Evolutionary conservation across 1,140 invertebrate species (phyloP).

Genomic region (Panagrolaimus sp.): DNA sequence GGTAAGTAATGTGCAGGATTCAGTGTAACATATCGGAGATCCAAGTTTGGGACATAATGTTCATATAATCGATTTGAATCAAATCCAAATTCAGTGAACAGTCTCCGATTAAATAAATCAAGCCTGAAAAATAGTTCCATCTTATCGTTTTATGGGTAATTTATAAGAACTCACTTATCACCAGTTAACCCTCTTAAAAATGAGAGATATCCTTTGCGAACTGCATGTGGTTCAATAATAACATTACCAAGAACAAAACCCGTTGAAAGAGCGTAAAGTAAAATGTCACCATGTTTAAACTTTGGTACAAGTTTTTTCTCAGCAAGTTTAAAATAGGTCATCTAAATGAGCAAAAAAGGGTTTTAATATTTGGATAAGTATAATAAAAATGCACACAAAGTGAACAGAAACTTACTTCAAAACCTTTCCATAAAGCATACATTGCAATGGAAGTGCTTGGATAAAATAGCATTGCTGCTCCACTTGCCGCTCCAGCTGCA

Average conservation of each 20-base stretch:
- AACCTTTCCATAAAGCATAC: constrained; percentile 53
- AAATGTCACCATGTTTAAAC: constrained; percentile 43
- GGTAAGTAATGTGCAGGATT: neutral
- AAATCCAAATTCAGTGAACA: constrained; percentile 23
- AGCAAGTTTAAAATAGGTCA: constrained; percentile 39
- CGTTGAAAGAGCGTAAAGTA: constrained; percentile 47
- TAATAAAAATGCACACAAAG: neutral
- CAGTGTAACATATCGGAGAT: neutral
- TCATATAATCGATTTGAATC: constrained; percentile 21
- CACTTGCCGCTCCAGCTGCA: neutral
- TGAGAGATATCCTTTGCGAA: constrained; percentile 46
- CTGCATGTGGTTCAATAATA: constrained; percentile 49
- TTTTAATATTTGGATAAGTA: neutral
- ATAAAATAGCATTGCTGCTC: constrained; percentile 19
- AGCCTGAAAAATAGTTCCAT: constrained; percentile 24
- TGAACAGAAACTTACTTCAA: constrained; percentile 42
- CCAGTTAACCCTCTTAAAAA: constrained; percentile 48
- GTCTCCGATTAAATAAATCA: constrained; percentile 24
- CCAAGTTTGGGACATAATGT: neutral
- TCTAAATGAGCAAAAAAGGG: no score
- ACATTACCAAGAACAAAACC: constrained; percentile 48
- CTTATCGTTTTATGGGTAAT: neutral
- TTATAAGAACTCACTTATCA: constrained; percentile 36
- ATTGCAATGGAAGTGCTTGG: constrained; percentile 49
- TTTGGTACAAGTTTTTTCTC: constrained; percentile 37